Base-by-base conservation (phyloP, 2,888 invertebrate species). In the Melolontha melolontha region DNA sequence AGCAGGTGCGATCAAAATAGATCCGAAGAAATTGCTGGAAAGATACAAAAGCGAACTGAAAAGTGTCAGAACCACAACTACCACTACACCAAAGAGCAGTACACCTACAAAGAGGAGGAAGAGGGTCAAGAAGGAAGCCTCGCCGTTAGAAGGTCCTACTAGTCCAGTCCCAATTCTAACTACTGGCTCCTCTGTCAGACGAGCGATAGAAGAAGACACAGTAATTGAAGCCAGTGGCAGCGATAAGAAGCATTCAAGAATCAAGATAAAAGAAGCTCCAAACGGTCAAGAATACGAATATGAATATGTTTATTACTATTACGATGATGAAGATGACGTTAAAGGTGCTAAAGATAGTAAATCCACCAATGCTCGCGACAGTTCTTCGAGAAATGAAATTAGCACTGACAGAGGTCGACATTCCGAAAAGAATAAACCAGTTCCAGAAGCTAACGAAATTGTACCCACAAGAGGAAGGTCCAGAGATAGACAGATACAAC, bases 251-350 rank as follows among this genome's bases (percentile, higher is more conserved):
- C 89, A 91, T 73, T 92, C 92, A 0, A 85, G 91, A 69, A 91
- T 92, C 74, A 91, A 94, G 86, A 90, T 95, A 39, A 94, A 95
- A 78, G 95, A 94, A 79, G 95, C 93, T 11, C 93, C 94, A 1
- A 94, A 95, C 77, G 95, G 95, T 1, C 92, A 94, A 81, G 95
- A 95, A 79, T 95, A 95, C 78, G 95, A 95, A 81, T 95, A 95
- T 78, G 95, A 95, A 80, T 95, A 95, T 79, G 92, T 95, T 27
- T 95, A 95, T 79, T 95, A 95, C 79, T 95, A 95, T 77, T 93
- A 93, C 75, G 94, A 95, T 75, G 94, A 94, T 73, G 93, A 93
- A 2, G 89, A 89, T 54, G 86, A 86, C 70, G 86, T 85, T 70
- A 78, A 78, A 72, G 82, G 81, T 34, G 79, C 78, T 49, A 83